Evolutionary conservation across 2,113 vertebrate genomes (phyloP), one percentile per base, ranked within the genome.

Genomic region (Hippolais icterina): DNA sequence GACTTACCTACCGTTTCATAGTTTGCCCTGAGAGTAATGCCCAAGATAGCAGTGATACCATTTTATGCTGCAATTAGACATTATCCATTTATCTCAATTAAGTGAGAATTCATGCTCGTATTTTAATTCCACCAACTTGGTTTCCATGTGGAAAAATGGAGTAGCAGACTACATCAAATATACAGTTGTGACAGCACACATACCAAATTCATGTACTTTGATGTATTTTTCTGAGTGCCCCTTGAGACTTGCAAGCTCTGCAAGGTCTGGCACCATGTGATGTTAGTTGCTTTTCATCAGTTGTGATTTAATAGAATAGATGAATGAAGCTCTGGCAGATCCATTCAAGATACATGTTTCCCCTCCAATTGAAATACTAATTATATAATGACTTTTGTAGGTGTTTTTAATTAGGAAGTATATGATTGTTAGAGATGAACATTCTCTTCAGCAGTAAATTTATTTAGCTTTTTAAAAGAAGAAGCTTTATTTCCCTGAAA

Each of bases 41-140:
- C 52, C 54, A 56, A 84, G 22, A 29, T 15, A 81, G 5, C 33
- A 89, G 33, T 6, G 33, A 29, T 8, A 29, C 0, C 0, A 0
- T 60, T 33, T 17, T 50, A 59, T 2, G 1, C 5, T 60, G 52
- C 35, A 63, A 35, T 21, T n/a, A 57, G 52, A 35, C 15, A 16
- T 20, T 47, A 39, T 5, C 3, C 25, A 75, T 19, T 63, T 41
- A 41, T 10, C 12, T 12, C 28, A 47, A 18, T 20, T 63, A 42
- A 9, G 44, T 39, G 35, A 60, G n/a, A 86, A 60, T 41, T 86
- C 2, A 2, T 42, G 27, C 21, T 68, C 1, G 0, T 23, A 37
- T 69, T 81, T 60, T 27, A 59, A 20, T 68, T 68, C 29, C 21
- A 86, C 23, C 71, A 89, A 25, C 18, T 29, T 0, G 3, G 33